Conservation (phyloP, 2,113 vertebrate genomes). For the Gorsachius goisagi region DNA sequence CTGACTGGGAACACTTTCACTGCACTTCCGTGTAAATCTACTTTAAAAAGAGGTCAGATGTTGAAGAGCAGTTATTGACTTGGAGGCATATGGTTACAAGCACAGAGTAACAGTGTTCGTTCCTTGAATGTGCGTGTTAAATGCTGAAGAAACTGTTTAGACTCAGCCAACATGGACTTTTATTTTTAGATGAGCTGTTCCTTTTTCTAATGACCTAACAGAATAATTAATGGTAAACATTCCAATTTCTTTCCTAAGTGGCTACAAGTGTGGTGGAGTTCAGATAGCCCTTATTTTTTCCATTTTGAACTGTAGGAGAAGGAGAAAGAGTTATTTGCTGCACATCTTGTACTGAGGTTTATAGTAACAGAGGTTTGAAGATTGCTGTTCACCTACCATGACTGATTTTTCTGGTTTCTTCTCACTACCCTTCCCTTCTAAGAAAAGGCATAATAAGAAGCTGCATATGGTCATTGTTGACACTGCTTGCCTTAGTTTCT, state of each 20-base stretch:
- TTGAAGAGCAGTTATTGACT: not conserved
- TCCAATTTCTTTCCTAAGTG: not conserved
- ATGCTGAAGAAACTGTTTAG: constrained; percentile 41
- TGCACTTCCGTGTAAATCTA: not conserved
- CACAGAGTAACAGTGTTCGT: not conserved
- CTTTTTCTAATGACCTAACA: not conserved
- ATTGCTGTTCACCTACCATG: not conserved
- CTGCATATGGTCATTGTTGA: not conserved
- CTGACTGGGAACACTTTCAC: not conserved
- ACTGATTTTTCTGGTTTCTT: not conserved
- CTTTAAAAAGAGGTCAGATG: not conserved
- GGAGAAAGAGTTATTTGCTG: not conserved
- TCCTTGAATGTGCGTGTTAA: not conserved
- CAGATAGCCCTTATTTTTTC: not conserved
- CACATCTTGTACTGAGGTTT: not conserved
- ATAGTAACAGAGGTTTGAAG: not conserved
- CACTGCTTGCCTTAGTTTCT: not conserved
- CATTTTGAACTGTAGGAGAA: not conserved
- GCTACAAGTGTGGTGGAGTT: not conserved
- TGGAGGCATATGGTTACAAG: not conserved
- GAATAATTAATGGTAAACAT: constrained; percentile 15
- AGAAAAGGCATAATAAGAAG: not conserved
- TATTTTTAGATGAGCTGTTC: constrained; percentile 15
- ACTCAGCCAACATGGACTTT: constrained; percentile 24
- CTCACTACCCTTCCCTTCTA: not conserved